A percentile compares a stretch with the other conserved stretches of the same genome.
These are phyloP conservation scores for Tachystola acroxantha DNA, from an alignment of 2,888 invertebrate species.

Conservation along the genomic window DNA sequence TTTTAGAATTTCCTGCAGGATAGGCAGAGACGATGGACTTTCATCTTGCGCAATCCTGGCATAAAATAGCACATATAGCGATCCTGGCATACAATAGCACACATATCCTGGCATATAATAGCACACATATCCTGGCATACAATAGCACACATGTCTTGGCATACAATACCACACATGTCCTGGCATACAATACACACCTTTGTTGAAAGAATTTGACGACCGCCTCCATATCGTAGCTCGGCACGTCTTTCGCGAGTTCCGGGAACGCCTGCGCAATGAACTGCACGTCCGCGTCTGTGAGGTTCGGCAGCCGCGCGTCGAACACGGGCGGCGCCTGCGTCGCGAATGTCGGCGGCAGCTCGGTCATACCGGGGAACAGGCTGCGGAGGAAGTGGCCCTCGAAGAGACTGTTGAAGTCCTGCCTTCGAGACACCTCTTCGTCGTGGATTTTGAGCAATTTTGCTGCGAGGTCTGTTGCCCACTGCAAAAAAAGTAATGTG, in stretches of 20 bases:
- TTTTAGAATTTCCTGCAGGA: no score
- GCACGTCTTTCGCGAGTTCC: constrained; percentile 80
- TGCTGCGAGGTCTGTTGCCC: constrained; percentile 90
- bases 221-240: constrained; percentile 82
- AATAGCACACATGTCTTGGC: no score
- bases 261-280: constrained; percentile 82
- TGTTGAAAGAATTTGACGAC: constrained; percentile 85
- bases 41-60: no score
- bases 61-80: no score
- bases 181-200: constrained; percentile 48
- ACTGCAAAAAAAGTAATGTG: no score
- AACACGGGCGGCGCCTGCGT: constrained; percentile 88
- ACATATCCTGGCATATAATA: no score
- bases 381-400: constrained; percentile 91
- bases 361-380: constrained; percentile 94
- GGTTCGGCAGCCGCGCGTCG: constrained; percentile 84
- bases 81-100: no score
- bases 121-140: no score
- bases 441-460: constrained; percentile 88
- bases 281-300: constrained; percentile 80
- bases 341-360: constrained; percentile 90
- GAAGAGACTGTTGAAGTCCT: constrained; percentile 86
- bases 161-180: no score
- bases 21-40: no score
- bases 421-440: constrained; percentile 88